Base-by-base conservation (phyloP, 2,888 invertebrate species). In the Eremobia ochroleuca region DNA sequence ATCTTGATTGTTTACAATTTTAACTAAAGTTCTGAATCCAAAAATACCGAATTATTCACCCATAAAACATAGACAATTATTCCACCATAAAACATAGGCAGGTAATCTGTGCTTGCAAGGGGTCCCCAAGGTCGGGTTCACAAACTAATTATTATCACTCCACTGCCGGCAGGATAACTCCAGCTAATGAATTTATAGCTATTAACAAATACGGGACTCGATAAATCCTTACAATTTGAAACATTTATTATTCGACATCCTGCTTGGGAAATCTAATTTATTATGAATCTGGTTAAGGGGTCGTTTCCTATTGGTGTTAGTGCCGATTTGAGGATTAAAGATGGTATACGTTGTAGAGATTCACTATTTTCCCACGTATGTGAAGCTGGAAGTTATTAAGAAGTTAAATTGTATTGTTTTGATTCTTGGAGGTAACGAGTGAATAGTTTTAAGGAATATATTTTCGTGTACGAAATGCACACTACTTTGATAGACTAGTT, bases 141-240 rank as follows among this genome's bases (percentile, higher is more conserved):
- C 86, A 85, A 90, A 90, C 90, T 88, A 90, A 88, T 90, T 90
- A 90, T 90, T 90, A 88, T 88, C 90, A 87, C 84, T 87, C 88
- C 87, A 71, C 67, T 66, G 70, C 75, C 75, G 55, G 79, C 69
- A 86, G 79, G 88, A 84, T 88, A 86, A 80, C 81, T 79, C 70
- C 59, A 64, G 78, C 79, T 87, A 89, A 90, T 89, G 89, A 90
- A 90, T 90, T 90, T 89, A 90, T 89, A 72, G 87, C 86, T 87
- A 86, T 88, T 87, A 87, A 87, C 88, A 88, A 88, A 88, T 87
- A 81, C 81, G 79, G 79, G 78, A 67, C 76, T 77, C 86, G 64
- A 84, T 88, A 89, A 88, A 88, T 88, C 86, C 82, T 69, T 71
- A 79, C 86, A 84, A 88, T 88, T 87, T 81, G 82, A 84, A 72